These are phyloP conservation scores for Heteractis magnifica DNA, from an alignment of 92 coral and sea anemone species.

Conservation along the genomic window DNA sequence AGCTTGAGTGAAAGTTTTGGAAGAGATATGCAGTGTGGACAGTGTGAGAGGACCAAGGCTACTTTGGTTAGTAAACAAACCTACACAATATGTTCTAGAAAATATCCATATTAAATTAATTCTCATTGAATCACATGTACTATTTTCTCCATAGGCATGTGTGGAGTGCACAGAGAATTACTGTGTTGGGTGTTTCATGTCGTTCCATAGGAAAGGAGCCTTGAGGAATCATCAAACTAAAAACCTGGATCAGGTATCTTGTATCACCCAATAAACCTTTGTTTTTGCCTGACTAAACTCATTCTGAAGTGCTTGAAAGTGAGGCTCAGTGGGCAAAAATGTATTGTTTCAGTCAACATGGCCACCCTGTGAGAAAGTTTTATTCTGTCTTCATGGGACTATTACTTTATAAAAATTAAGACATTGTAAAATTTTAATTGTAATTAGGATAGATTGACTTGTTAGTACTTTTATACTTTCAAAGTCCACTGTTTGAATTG, in stretches of 20 bases:
- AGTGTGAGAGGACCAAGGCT: slow-evolving; percentile 78
- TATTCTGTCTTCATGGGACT: too few relatives aligned
- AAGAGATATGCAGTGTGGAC: slow-evolving; percentile 68
- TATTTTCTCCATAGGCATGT: slow-evolving; percentile 58
- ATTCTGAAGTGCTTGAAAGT: too few relatives aligned
- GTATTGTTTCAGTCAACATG: too few relatives aligned
- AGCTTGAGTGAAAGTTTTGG: slow-evolving; percentile 33
- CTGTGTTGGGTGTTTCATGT: slow-evolving; percentile 88
- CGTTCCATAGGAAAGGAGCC: slow-evolving; percentile 92
- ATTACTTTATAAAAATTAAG: too few relatives aligned
- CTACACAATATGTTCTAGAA: not conserved
- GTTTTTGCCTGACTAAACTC: not conserved
- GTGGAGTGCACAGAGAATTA: slow-evolving; percentile 90
- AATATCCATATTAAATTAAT: not conserved
- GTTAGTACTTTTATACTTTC: too few relatives aligned
- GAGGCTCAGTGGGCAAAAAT: not conserved
- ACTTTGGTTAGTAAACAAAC: slow-evolving; percentile 61
- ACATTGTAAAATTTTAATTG: too few relatives aligned
- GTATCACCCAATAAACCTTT: not conserved
- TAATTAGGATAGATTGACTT: too few relatives aligned
- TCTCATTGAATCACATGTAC: not conserved
- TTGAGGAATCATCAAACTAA: slow-evolving; percentile 71
- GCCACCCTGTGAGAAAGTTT: not conserved
- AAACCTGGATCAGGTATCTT: slow-evolving; percentile 58
- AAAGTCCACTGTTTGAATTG: too few relatives aligned